Base-by-base conservation (phyloP, 37 sponge, comb jelly and placozoan species). In the Chondrosia reniformis region DNA sequence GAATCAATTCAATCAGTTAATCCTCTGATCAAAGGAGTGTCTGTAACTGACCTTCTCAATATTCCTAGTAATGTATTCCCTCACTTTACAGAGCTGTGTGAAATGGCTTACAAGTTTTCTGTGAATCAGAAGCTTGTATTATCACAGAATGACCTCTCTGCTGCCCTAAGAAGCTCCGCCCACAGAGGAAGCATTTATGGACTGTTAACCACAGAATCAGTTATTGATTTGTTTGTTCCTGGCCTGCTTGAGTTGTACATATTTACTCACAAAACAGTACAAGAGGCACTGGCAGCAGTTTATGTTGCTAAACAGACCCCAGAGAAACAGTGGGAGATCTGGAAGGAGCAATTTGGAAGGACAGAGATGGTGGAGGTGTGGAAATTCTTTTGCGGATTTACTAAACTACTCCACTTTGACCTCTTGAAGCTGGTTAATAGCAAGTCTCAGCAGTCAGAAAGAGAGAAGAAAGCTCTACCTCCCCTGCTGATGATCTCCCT, bases 301-400 rank as follows among this genome's bases (percentile, higher is more conserved):
- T 39, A 66, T 28, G 30, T 66, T 21, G 30, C 31, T 8, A 12
- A 19, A 34, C 38, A 37, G 36, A 28, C 5, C 9, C 7, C 37
- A 17, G 9, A 7, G 38, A 28, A 34, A 17, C 67, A 31, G 9
- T 37, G 7, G 33, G 67, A 33, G 9, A 4, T 66, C 4, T 66
- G 67, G 67, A 22, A 34, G 38, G 36, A 66, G 7, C 17, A 34
- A 4, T 66, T 66, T 17, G 67, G 39, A 8, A 5, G 22, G 17
- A 7, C 67, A 19, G 31, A 66, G 19, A 66, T 66, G 67, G 30
- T 19, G 17, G 67, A 66, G 30, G 67, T 66, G 6, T 66, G 67
- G 67, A 66, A 66, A 28, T 66, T 66, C 39, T 66, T 36, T 66
- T 66, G 67, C 36, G 67, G 67, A 31, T 39, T 66, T 22, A 66